These are phyloP conservation scores for Drosophila ercepeae DNA, from an alignment of 1,140 invertebrate genomes.

Conservation along the genomic window DNA sequence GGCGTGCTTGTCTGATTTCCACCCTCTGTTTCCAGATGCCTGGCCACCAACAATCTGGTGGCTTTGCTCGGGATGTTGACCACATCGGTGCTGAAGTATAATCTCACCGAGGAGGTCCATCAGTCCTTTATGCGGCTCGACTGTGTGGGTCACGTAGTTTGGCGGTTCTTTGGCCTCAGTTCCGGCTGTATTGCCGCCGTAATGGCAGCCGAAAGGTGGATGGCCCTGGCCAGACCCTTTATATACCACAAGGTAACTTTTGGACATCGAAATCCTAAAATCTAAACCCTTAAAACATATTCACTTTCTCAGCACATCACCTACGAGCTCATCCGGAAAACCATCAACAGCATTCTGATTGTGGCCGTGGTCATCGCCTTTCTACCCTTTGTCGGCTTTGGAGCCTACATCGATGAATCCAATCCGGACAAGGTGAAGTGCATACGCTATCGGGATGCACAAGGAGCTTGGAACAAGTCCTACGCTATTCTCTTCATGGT, in stretches of 20 bases:
- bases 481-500: slow-evolving; percentile 92
- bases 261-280: neutral
- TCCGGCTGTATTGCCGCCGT: slow-evolving; percentile 94
- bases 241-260: slow-evolving; percentile 94
- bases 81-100: slow-evolving; percentile 84
- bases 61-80: slow-evolving; percentile 89
- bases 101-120: slow-evolving; percentile 73
- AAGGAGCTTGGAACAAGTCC: slow-evolving; percentile 86
- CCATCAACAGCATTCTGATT: slow-evolving; percentile 89
- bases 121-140: slow-evolving; percentile 83
- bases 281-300: too few relatives aligned
- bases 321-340: slow-evolving; percentile 89
- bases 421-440: slow-evolving; percentile 84
- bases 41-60: slow-evolving; percentile 91
- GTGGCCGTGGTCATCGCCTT: slow-evolving; percentile 89
- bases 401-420: slow-evolving; percentile 88
- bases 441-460: slow-evolving; percentile 89
- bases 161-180: slow-evolving; percentile 92
- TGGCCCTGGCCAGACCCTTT: slow-evolving; percentile 93
- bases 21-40: slow-evolving; percentile 84
- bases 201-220: slow-evolving; percentile 93
- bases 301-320: slow-evolving; percentile 89
- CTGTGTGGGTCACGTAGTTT: slow-evolving; percentile 89
- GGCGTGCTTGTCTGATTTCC: slow-evolving; percentile 28
- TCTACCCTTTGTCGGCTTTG: slow-evolving; percentile 91